Evolutionary conservation across 2,113 vertebrate species (phyloP).

Genomic region (Datnioides undecimradiatus): DNA sequence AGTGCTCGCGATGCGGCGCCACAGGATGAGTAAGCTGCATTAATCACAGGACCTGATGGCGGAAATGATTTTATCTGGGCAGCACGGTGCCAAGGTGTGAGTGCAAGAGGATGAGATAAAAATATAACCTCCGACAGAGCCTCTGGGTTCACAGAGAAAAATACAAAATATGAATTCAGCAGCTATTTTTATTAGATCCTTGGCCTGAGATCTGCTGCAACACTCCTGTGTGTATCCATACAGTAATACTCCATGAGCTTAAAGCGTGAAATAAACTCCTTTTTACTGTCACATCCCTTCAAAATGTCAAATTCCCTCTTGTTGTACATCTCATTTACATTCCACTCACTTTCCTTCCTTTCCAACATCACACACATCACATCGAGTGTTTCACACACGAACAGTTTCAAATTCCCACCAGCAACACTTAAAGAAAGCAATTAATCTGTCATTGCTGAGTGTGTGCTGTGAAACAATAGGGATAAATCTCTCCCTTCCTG

Average conservation of each 20-base stretch:
- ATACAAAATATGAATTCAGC: neutral
- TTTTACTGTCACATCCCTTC: neutral
- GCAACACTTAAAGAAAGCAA: constrained; percentile 13
- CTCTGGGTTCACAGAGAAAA: neutral
- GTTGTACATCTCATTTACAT: neutral
- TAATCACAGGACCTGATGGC: constrained; percentile 46
- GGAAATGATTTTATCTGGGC: constrained; percentile 23
- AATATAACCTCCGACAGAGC: neutral
- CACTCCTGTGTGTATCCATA: neutral
- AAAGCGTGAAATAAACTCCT: neutral
- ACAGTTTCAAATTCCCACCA: constrained; percentile 12
- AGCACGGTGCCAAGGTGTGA: neutral
- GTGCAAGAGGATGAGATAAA: neutral
- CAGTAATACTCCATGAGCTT: neutral
- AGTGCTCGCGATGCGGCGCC: constrained; percentile 23
- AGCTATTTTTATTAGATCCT: neutral
- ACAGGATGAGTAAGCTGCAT: constrained; percentile 60
- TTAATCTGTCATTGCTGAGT: constrained; percentile 28
- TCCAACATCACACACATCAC: neutral
- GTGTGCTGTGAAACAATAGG: constrained; percentile 27
- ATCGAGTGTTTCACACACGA: neutral
- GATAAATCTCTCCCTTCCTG: constrained; percentile 30
- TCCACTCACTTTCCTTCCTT: neutral
- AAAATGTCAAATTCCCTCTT: neutral
- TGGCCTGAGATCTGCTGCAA: neutral